A percentile compares a stretch with the other conserved stretches of the same genome.
Evolutionary conservation across 2,113 vertebrate species (phyloP).

Genomic region (Megaleporinus macrocephalus): DNA sequence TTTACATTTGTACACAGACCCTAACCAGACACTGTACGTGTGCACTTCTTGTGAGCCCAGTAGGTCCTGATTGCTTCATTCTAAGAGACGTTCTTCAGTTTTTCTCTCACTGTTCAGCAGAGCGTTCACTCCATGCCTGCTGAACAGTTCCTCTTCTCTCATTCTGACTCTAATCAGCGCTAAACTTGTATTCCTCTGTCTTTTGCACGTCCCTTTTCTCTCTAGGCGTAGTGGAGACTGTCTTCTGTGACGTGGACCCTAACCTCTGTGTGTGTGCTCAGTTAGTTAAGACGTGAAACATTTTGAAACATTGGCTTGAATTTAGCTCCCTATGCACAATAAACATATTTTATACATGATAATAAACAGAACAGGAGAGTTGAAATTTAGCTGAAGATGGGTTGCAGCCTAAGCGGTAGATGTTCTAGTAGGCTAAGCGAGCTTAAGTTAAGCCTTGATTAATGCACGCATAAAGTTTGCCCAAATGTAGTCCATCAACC

Average conservation of each 20-base stretch:
- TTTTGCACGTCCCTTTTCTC: constrained; percentile 32
- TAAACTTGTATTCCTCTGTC: constrained; percentile 29
- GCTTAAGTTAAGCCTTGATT: too few relatives aligned
- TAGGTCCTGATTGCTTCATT: not conserved
- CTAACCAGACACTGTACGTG: not conserved
- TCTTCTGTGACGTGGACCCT: constrained; percentile 22
- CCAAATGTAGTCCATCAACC: not conserved
- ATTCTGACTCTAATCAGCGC: constrained; percentile 16
- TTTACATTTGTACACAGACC: not conserved
- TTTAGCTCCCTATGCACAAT: too few relatives aligned
- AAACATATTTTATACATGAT: too few relatives aligned
- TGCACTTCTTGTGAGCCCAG: not conserved
- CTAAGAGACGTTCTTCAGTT: not conserved
- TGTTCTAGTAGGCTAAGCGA: too few relatives aligned
- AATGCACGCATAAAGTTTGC: too few relatives aligned
- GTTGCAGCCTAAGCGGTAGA: too few relatives aligned
- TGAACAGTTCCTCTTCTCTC: constrained; percentile 7
- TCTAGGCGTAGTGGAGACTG: constrained; percentile 21
- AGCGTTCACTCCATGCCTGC: constrained; percentile 11
- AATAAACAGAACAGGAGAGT: too few relatives aligned
- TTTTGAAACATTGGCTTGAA: too few relatives aligned
- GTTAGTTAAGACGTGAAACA: too few relatives aligned
- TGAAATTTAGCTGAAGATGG: too few relatives aligned
- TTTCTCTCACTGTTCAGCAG: not conserved
- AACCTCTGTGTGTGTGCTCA: not conserved